Percentiles rank a stretch among this genome's conserved stretches.
Evolutionary conservation across 2,888 invertebrate genomes (phyloP).

Genomic region (Chrysolina americana): DNA sequence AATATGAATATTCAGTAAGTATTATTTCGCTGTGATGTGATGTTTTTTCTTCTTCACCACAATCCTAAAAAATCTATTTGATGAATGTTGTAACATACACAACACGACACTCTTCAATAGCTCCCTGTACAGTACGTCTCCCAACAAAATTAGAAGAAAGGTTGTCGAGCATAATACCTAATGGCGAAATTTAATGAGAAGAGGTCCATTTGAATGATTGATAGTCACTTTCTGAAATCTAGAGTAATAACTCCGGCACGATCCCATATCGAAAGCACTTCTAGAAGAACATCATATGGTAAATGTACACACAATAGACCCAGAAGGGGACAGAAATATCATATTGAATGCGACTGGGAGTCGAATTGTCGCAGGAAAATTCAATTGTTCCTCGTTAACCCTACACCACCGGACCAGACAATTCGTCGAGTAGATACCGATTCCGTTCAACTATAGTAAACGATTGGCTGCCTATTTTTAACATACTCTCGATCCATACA

Average conservation of each 20-base stretch:
- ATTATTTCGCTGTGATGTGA: too few species aligned
- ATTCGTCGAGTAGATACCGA: not conserved
- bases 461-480: conserved; percentile 57
- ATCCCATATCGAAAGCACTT: conserved; percentile 49
- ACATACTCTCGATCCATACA: conserved; percentile 65
- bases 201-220: conserved; percentile 54
- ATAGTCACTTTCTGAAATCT: conserved; percentile 53
- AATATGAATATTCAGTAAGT: too few species aligned
- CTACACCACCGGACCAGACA: conserved; percentile 63
- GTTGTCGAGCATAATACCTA: not conserved
- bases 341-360: conserved; percentile 65
- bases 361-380: conserved; percentile 66
- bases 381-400: conserved; percentile 70
- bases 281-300: conserved; percentile 65
- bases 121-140: not conserved
- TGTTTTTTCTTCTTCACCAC: too few species aligned
- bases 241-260: conserved; percentile 45
- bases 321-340: conserved; percentile 63
- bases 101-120: not conserved
- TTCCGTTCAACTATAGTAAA: conserved; percentile 41
- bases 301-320: conserved; percentile 65
- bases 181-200: not conserved
- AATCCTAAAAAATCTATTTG: too few species aligned
- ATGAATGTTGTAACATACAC: too few species aligned
- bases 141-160: not conserved